A percentile compares a stretch with the other conserved stretches of the same genome.
Conservation (phyloP, 2,888 invertebrate genomes). For the Cecidostiba fungosa region DNA sequence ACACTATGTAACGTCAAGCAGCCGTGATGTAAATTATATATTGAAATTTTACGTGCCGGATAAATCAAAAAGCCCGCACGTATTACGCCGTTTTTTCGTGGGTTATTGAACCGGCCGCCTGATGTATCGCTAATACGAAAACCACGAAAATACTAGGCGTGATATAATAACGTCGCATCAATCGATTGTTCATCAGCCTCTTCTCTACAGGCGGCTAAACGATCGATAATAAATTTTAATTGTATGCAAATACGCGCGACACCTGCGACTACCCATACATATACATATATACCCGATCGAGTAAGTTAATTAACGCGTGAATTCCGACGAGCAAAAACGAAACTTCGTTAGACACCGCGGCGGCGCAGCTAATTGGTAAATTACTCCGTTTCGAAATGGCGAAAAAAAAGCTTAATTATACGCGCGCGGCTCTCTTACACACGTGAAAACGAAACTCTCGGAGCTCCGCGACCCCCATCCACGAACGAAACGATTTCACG, state of each 20-base stretch:
- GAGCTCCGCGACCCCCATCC: not conserved
- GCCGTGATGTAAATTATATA: conserved; percentile 14
- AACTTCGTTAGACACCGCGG: too few relatives aligned
- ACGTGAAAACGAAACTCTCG: not conserved
- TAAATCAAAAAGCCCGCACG: not conserved
- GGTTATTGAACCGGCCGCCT: not conserved
- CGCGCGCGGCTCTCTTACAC: not conserved
- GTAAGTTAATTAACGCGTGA: not conserved
- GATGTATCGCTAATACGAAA: too few relatives aligned
- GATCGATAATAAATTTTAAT: conserved; percentile 3
- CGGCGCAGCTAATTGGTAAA: too few relatives aligned
- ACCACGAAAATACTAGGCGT: too few relatives aligned
- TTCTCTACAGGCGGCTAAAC: not conserved
- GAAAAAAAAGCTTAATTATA: conserved; percentile 1
- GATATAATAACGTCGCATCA: too few relatives aligned
- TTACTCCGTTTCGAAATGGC: not conserved
- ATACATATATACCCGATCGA: not conserved
- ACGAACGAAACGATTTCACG: conserved; percentile 18
- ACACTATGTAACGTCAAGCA: too few relatives aligned
- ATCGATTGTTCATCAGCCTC: too few relatives aligned
- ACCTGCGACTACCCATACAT: not conserved
- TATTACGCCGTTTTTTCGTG: not conserved
- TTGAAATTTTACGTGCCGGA: conserved; percentile 7
- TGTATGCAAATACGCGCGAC: not conserved
- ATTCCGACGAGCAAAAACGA: too few relatives aligned